Evolutionary conservation across 2,888 invertebrate species (phyloP), one percentile per base, ranked within the genome.

Genomic region (Rutpela maculata): DNA sequence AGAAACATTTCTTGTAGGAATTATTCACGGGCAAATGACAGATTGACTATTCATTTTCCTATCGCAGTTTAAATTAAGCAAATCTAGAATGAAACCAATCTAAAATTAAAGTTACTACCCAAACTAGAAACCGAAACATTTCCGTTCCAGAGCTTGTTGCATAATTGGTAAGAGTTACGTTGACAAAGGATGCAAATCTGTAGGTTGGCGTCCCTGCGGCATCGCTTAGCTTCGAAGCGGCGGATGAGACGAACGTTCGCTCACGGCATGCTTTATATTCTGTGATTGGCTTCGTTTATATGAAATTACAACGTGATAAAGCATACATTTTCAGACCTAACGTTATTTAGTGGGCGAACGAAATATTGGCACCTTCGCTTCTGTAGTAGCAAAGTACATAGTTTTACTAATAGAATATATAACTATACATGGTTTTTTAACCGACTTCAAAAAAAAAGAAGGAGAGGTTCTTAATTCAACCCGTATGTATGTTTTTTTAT

Each of bases 251-350:
- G 82, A 79, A 80, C 84, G 84, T 80, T 84, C 78, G 84, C 84
- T 84, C 84, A 81, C 79, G 81, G 85, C 84, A 84, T 84, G 83
- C 84, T 83, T 85, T 85, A 82, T 83, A 85, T 84, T 84, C 83
- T 75, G 81, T 84, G 84, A 87, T 88, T 88, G 85, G 86, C 87
- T 88, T 88, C 87, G 86, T 88, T 88, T 88, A 87, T 85, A 82
- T 83, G 83, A 82, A 85, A 85, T 86, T 86, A 85, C 80, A 80
- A 81, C 83, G 82, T 85, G 85, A 85, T 85, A 84, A 83, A 83
- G 83, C 84, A 83, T 83, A 82, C 80, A 80, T 74, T 82, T 74
- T 74, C 66, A 67, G 71, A 67, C 74, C 67, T 81, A 81, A 79
- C 71, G 78, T 74, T 73, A 81, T 79, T 81, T 76, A 77, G 76